phyloP scores from a whole-genome alignment of 2,797 vertebrate genomes.

The Leptoclinus maculatus region DNA sequence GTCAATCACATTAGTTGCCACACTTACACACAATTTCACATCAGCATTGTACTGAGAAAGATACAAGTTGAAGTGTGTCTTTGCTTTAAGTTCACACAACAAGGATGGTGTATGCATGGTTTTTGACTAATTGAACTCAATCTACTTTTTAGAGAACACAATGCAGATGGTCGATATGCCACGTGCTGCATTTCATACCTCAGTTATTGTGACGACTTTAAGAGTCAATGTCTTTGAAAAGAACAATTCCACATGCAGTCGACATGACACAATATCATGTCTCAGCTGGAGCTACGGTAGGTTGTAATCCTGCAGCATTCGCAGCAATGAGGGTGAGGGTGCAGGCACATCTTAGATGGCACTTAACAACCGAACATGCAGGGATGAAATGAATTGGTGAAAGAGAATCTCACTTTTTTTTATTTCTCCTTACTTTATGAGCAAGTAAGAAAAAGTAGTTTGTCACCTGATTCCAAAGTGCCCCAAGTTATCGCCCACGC shows the following conservation, averaged over 20 bases:
- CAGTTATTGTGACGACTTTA: neutral
- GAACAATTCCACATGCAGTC: neutral
- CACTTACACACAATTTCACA: neutral
- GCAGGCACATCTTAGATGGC: neutral
- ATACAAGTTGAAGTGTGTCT: neutral
- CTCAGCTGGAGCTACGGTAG: neutral
- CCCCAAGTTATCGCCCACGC: neutral
- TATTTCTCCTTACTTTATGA: neutral
- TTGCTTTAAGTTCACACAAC: neutral
- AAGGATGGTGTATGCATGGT: neutral
- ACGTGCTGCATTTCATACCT: neutral
- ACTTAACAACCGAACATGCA: neutral
- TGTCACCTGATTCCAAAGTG: neutral
- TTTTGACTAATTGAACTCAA: neutral
- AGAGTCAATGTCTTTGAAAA: neutral
- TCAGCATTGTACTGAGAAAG: neutral
- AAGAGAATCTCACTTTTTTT: neutral
- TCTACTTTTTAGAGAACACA: neutral
- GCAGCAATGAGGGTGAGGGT: neutral
- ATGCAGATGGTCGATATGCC: neutral
- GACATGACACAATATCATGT: neutral
- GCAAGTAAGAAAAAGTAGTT: neutral
- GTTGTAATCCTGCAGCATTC: neutral
- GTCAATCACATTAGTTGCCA: too few species aligned
- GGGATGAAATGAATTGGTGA: neutral